These are phyloP conservation scores for Manduca sexta DNA, from an alignment of 1,140 invertebrate genomes.

Conservation along the genomic window DNA sequence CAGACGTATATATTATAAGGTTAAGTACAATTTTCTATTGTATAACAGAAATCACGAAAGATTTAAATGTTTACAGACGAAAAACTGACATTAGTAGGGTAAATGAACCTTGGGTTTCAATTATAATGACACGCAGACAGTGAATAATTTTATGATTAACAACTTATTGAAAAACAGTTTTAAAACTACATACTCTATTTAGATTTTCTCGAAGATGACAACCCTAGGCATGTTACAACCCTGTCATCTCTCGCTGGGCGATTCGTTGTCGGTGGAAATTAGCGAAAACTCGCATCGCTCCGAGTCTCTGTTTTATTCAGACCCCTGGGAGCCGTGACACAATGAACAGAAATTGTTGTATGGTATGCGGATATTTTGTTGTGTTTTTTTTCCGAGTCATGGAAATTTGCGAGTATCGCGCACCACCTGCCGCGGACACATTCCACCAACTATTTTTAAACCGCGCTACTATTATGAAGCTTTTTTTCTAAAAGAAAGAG, in stretches of 20 bases:
- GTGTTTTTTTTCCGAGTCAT: conserved; percentile 50
- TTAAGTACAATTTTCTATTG: too few species aligned
- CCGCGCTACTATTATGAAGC: conserved; percentile 20
- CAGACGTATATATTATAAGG: too few species aligned
- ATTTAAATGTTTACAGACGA: too few species aligned
- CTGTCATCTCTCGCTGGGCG: conserved; percentile 30
- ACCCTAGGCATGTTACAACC: conserved; percentile 25
- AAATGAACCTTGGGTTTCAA: too few species aligned
- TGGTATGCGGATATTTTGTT: conserved; percentile 36
- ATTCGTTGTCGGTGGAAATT: conserved; percentile 49
- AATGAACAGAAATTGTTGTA: conserved; percentile 51
- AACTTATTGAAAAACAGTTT: too few species aligned
- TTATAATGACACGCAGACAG: too few species aligned
- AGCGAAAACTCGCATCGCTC: conserved; percentile 42
- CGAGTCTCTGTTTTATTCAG: conserved; percentile 56
- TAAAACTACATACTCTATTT: too few species aligned
- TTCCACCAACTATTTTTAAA: conserved; percentile 12
- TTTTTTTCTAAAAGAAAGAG: conserved; percentile 11
- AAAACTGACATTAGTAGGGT: too few species aligned
- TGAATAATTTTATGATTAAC: too few species aligned
- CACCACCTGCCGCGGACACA: conserved; percentile 33
- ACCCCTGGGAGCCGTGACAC: conserved; percentile 41
- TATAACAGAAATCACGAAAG: too few species aligned
- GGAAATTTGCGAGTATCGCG: conserved; percentile 43
- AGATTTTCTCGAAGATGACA: too few species aligned